Conservation (phyloP, 2,113 vertebrate genomes). For the Lepus timidus region DNA sequence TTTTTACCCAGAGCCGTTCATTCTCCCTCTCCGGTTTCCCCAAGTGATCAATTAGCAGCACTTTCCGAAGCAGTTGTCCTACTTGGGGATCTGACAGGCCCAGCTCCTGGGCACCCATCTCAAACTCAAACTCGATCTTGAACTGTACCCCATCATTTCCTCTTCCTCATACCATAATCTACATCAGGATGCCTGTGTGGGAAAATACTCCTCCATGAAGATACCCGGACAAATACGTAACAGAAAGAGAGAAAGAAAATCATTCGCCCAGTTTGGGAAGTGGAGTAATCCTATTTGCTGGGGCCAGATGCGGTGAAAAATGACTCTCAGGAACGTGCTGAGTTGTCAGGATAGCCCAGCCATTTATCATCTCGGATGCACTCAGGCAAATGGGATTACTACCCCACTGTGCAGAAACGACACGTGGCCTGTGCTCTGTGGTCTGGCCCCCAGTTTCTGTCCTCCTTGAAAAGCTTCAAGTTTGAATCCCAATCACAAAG, state of each 20-base stretch:
- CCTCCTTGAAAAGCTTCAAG: conserved; percentile 71
- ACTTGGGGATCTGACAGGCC: not conserved
- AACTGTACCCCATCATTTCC: not conserved
- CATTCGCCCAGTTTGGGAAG: conserved; percentile 73
- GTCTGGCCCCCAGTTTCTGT: conserved; percentile 67
- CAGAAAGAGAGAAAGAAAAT: not conserved
- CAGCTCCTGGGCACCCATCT: not conserved
- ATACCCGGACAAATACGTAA: not conserved
- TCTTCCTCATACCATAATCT: not conserved
- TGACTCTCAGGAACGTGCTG: conserved; percentile 84
- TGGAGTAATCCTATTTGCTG: conserved; percentile 82
- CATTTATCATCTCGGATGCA: conserved; percentile 86
- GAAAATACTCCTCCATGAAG: not conserved
- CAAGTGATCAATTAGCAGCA: not conserved
- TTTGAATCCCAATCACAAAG: conserved; percentile 71
- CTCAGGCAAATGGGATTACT: conserved; percentile 83
- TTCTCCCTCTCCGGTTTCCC: not conserved
- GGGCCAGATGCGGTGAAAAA: conserved; percentile 84
- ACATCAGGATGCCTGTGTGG: not conserved
- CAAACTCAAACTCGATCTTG: not conserved
- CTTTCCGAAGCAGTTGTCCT: not conserved
- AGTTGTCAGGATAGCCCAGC: conserved; percentile 78
- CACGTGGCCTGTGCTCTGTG: conserved; percentile 62
- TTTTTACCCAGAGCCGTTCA: not conserved
- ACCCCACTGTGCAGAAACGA: conserved; percentile 84